A percentile compares a stretch with the other conserved stretches of the same genome.
phyloP scores from a whole-genome alignment of 1,140 invertebrate species.

The Nasonia giraulti region DNA sequence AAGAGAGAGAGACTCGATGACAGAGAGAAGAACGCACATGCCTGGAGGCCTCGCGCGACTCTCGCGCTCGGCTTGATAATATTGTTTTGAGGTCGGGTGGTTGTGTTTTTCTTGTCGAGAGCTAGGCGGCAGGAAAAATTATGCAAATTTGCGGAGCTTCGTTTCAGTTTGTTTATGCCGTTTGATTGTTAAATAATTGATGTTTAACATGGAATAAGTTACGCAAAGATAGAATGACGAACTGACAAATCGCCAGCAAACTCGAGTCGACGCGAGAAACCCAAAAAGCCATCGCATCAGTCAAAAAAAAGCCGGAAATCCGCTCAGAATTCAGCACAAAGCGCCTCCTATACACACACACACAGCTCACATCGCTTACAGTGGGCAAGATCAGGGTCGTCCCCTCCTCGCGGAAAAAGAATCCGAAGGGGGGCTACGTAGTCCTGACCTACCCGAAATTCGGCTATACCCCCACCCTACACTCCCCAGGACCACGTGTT shows the following conservation, averaged over 20 bases:
- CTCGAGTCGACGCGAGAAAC: background rate
- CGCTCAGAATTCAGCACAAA: background rate
- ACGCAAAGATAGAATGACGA: too few species aligned
- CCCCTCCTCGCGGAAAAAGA: background rate
- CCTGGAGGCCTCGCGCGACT: constrained; percentile 10
- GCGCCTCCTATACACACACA: background rate
- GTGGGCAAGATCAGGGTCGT: background rate
- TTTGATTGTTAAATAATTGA: too few species aligned
- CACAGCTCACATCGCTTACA: background rate
- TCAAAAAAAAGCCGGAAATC: background rate
- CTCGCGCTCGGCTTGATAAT: constrained; percentile 29
- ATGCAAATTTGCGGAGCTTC: background rate
- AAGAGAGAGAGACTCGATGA: constrained; percentile 22
- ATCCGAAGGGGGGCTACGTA: background rate
- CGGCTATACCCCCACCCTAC: background rate
- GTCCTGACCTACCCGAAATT: constrained; percentile 25
- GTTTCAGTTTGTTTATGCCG: background rate
- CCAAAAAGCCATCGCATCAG: too few species aligned
- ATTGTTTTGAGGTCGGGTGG: constrained; percentile 19
- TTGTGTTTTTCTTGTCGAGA: background rate
- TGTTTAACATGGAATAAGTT: too few species aligned
- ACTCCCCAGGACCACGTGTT: background rate
- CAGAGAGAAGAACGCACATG: constrained; percentile 26
- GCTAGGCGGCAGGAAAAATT: constrained; percentile 23
- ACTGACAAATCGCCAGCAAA: too few species aligned